Percentiles rank a stretch among this genome's conserved stretches.
phyloP scores from a whole-genome alignment of 2,888 invertebrate genomes.

The Nemapogon koenigi region DNA sequence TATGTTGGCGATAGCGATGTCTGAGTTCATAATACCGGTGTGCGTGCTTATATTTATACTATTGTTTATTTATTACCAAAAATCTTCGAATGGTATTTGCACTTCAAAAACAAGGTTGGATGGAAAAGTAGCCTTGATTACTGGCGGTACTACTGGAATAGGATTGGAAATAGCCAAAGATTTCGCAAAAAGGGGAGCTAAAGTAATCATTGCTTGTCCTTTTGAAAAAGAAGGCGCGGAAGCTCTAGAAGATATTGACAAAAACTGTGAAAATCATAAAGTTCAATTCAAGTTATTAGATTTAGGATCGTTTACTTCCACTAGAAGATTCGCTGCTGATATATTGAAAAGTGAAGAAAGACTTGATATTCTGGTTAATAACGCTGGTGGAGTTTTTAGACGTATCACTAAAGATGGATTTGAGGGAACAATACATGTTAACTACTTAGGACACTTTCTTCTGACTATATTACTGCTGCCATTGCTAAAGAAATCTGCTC shows the following conservation, averaged over 20 bases:
- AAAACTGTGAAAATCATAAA: slow-evolving; percentile 71
- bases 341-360: slow-evolving; percentile 73
- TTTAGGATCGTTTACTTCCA: slow-evolving; percentile 74
- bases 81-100: slow-evolving; percentile 44
- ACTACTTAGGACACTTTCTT: slow-evolving; percentile 92
- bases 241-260: slow-evolving; percentile 66
- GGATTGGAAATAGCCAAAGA: slow-evolving; percentile 45
- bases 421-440: slow-evolving; percentile 89
- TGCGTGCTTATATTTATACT: too few species aligned
- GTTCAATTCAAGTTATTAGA: slow-evolving; percentile 76
- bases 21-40: too few species aligned
- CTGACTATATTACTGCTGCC: slow-evolving; percentile 88
- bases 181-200: slow-evolving; percentile 43
- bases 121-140: slow-evolving; percentile 43
- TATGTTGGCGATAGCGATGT: too few species aligned
- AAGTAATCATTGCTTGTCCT: slow-evolving; percentile 48
- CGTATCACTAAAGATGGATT: slow-evolving; percentile 79
- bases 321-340: slow-evolving; percentile 80
- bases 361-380: slow-evolving; percentile 86
- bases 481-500: slow-evolving; percentile 72
- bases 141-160: slow-evolving; percentile 49
- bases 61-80: slow-evolving; percentile 30
- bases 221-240: slow-evolving; percentile 37
- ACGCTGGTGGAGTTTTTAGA: slow-evolving; percentile 78
- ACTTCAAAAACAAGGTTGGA: slow-evolving; percentile 41